Evolutionary conservation across 2,797 vertebrate genomes (phyloP), one percentile per base, ranked within the genome.

Genomic region (Sebastes glaucus): DNA sequence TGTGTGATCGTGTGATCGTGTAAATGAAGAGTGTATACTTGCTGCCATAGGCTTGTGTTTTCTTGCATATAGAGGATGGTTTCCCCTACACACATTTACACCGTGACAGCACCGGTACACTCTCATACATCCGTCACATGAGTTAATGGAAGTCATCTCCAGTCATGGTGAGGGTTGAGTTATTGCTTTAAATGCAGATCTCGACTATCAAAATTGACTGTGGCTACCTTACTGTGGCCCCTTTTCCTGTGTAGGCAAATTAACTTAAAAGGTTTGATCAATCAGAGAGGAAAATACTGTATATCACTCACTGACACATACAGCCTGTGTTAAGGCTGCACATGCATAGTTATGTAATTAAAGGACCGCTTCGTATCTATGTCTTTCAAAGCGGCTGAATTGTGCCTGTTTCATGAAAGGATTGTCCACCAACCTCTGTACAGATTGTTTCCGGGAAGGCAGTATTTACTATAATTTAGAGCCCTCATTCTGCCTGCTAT

Each of bases 241-340:
- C 10, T 38, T 78, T 66, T 67, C 59, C 65, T 68, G 59, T 35
- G 35, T 5, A 6, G 35, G 11, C 20, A 77, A 91, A 91, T 91
- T 82, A 86, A 59, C 83, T 85, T 91, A 89, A 91, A 85, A 91
- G 80, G 55, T 82, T 78, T 86, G 79, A 90, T 92, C 80, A 81
- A 78, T 90, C 83, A 73, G 14, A 65, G 65, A 67, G 27, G 55
- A 61, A 78, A 74, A 86, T 33, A 33, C 33, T 33, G 33, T 77
- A 73, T 73, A 84, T 85, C 78, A 71, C 46, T 75, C 66, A 57
- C 61, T 64, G 42, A 81, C 49, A 55, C 60, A 38, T 2, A 32
- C 13, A 25, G 38, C 60, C 16, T 30, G 35, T 9, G 23, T 57
- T 25, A 25, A 27, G 20, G 23, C 60, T 30, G 14, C 63, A 71